Conservation (phyloP, 2,113 vertebrate genomes). For the Ciconia stormi region DNA sequence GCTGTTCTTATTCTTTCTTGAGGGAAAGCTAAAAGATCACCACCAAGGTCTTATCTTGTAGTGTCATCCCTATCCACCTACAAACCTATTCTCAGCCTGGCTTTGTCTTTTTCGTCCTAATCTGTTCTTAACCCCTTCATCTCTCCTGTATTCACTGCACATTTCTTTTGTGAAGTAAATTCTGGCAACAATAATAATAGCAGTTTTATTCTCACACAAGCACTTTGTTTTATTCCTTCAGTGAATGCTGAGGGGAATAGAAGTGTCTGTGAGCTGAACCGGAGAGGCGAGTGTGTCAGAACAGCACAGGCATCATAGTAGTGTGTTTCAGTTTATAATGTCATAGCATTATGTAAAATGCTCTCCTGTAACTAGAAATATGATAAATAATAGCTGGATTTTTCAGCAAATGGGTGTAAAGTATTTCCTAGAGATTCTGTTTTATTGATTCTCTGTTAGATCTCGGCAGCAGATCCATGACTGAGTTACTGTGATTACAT, state of each 20-base stretch:
- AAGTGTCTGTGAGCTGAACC: not conserved
- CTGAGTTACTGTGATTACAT: not conserved
- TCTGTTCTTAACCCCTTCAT: not conserved
- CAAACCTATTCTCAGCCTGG: not conserved
- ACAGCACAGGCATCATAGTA: not conserved
- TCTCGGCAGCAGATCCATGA: not conserved
- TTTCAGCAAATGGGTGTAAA: not conserved
- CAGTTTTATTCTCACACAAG: not conserved
- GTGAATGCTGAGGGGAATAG: not conserved
- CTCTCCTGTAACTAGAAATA: not conserved
- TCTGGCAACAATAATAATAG: not conserved
- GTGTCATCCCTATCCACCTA: not conserved
- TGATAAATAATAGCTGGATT: not conserved
- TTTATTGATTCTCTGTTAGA: not conserved
- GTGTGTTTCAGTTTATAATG: not conserved
- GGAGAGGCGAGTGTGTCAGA: not conserved
- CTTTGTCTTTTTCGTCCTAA: not conserved
- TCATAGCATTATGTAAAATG: not conserved
- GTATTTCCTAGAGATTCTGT: not conserved
- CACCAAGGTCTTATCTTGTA: not conserved
- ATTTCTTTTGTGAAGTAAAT: not conserved
- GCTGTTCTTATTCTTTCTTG: not conserved
- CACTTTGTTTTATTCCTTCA: not conserved
- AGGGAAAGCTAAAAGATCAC: not conserved
- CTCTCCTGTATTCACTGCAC: not conserved